Evolutionary conservation across 2,797 vertebrate species (phyloP).

Genomic region (Gymnocypris eckloni): DNA sequence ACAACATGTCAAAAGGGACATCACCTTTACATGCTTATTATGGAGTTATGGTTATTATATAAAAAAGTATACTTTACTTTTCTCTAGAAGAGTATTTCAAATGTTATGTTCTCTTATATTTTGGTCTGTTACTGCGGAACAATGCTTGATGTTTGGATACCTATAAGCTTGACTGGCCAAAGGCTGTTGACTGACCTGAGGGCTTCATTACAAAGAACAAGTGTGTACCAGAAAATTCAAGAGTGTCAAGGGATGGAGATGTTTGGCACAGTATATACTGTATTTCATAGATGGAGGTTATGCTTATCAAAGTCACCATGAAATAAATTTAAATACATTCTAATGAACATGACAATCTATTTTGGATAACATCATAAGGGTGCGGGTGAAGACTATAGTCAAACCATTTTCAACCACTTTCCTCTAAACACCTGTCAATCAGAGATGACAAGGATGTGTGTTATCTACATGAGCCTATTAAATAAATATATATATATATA

Average conservation of each 20-base stretch:
- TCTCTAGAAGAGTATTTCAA: neutral
- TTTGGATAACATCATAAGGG: too few relatives aligned
- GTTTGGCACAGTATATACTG: neutral
- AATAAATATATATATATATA: too few relatives aligned
- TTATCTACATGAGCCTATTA: too few relatives aligned
- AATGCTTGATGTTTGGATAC: constrained; percentile 21
- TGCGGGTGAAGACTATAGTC: too few relatives aligned
- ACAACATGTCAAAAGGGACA: too few relatives aligned
- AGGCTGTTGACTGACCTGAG: neutral
- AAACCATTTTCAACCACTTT: too few relatives aligned
- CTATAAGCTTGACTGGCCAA: neutral
- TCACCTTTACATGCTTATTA: neutral
- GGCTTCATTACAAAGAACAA: neutral
- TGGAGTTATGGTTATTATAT: neutral
- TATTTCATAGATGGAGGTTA: neutral
- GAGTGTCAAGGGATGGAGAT: neutral
- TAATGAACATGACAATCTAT: too few relatives aligned
- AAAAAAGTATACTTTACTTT: neutral
- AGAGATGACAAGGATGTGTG: too few relatives aligned
- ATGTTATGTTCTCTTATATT: neutral
- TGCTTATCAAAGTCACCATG: neutral
- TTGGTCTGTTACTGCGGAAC: neutral
- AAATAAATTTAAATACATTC: too few relatives aligned
- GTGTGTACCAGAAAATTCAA: neutral
- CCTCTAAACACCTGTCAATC: too few relatives aligned